phyloP scores from a whole-genome alignment of 2,113 vertebrate species.

The Plectropomus leopardus region DNA sequence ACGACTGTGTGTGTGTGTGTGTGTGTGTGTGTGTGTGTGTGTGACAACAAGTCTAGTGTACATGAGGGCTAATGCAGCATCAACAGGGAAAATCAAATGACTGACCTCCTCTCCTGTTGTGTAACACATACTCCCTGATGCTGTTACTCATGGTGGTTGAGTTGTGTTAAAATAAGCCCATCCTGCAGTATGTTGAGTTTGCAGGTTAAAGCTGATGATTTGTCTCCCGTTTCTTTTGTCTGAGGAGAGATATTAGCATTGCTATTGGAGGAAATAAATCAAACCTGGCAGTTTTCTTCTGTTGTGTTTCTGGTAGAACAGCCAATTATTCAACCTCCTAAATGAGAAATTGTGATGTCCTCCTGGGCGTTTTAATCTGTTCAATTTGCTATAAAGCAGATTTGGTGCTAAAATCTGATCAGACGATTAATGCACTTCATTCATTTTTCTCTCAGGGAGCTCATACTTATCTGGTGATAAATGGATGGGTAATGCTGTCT shows the following conservation, averaged over 20 bases:
- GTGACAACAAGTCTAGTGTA: too few species aligned
- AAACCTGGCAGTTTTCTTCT: not conserved
- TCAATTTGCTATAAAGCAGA: slow-evolving; percentile 10
- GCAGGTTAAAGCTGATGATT: not conserved
- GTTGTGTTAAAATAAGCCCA: not conserved
- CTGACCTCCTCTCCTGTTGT: not conserved
- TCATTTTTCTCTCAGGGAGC: slow-evolving; percentile 4
- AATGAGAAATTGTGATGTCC: not conserved
- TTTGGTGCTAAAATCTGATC: slow-evolving; percentile 27
- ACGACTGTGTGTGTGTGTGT: too few species aligned
- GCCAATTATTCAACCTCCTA: not conserved
- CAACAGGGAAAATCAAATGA: not conserved
- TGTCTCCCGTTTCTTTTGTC: not conserved
- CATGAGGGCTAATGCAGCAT: not conserved
- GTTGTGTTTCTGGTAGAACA: not conserved
- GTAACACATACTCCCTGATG: too few species aligned
- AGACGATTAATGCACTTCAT: slow-evolving; percentile 18
- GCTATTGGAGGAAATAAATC: not conserved
- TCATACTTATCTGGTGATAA: not conserved
- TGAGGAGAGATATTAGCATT: slow-evolving; percentile 16
- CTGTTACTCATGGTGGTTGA: too few species aligned
- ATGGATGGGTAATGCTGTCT: too few species aligned
- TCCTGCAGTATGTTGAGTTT: not conserved
- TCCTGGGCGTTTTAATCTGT: not conserved
- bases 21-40: too few species aligned